These are phyloP conservation scores for Merops nubicus DNA, from an alignment of 2,113 vertebrate species.

Conservation along the genomic window DNA sequence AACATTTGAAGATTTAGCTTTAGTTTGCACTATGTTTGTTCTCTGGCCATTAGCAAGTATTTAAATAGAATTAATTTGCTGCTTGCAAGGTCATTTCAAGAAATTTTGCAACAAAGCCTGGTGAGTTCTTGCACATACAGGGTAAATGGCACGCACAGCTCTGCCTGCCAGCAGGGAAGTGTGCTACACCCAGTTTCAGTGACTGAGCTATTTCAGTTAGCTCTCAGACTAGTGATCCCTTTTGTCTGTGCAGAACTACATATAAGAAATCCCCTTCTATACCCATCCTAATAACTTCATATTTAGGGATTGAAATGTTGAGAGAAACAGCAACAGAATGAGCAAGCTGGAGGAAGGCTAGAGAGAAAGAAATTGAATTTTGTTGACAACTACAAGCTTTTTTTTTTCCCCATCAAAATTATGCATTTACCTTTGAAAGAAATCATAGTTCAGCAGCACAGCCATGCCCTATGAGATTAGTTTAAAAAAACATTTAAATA, in stretches of 20 bases:
- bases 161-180: neutral
- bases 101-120: conserved; percentile 7
- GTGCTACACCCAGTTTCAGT: neutral
- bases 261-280: neutral
- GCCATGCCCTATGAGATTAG: accelerated
- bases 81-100: neutral
- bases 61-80: conserved; percentile 39
- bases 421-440: neutral
- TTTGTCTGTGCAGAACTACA: neutral
- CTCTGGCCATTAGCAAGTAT: neutral
- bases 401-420: accelerated
- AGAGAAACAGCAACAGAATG: accelerated
- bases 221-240: neutral
- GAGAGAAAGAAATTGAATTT: neutral
- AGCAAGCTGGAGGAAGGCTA: neutral
- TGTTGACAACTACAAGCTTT: neutral
- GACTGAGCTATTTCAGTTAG: neutral
- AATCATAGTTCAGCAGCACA: neutral
- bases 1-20: neutral
- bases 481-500: neutral
- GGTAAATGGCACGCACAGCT: neutral
- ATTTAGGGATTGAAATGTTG: neutral
- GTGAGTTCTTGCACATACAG: neutral
- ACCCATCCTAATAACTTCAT: neutral
- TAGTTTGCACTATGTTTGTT: neutral